Evolutionary conservation across 2,113 vertebrate species (phyloP), one percentile per base, ranked within the genome.

Genomic region (Sorex fumeus): DNA sequence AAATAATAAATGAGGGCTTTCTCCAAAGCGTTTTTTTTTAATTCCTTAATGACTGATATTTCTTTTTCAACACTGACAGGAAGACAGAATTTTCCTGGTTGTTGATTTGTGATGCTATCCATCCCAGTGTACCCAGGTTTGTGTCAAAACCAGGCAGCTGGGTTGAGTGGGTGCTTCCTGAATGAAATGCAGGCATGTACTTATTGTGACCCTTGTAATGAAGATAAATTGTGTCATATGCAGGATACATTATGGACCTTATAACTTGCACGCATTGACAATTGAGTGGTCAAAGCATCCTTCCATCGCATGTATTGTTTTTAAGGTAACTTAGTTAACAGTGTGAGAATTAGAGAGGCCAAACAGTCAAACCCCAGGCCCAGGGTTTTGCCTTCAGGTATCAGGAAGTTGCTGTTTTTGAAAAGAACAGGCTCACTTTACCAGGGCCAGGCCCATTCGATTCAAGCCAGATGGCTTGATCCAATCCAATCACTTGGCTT

Each of bases 141-240:
- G 2, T 91, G 88, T 94, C 32, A 67, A 94, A 93, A 84, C 43
- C 60, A 91, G 36, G 40, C 60, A 62, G 95, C 97, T 64, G 4
- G 86, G 71, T 16, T 60, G 93, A 50, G 92, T 90, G 78, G 93
- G 91, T 92, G 93, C 94, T 96, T 97, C 91, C 93, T 95, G 95
- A 94, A 97, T 92, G 95, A 97, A 98, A 97, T 96, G 84, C 93
- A 84, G 75, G 11, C 0, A 3, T 96, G 96, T 97, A 96, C 96
- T 98, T 96, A 93, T 95, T 97, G 87, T 98, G 97, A 98, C 96
- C 97, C 95, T 96, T 66, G 81, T 96, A 97, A 97, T 97, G 93
- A 97, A 97, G 97, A 97, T 93, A 97, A 96, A 97, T 97, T 94
- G 78, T 96, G 93, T 97, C 90, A 93, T 53, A 53, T 94, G 91